phyloP scores from a whole-genome alignment of 2,888 invertebrate species.

The Tiliacea citrago region DNA sequence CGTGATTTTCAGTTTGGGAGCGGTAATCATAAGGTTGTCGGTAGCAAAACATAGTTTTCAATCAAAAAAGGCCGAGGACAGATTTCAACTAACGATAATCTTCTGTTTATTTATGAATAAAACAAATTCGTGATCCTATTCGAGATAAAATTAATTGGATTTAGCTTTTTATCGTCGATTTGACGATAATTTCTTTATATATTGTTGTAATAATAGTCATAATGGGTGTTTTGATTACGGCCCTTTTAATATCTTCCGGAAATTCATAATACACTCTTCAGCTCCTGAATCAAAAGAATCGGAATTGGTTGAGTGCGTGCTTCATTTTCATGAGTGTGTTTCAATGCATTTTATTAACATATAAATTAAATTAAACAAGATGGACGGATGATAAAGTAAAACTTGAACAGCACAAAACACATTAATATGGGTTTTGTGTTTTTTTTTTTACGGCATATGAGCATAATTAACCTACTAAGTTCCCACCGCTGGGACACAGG shows the following conservation, averaged over 20 bases:
- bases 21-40: constrained; percentile 38
- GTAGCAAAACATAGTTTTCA: constrained; percentile 69
- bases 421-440: too few relatives aligned
- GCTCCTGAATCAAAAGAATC: constrained; percentile 42
- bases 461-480: too few relatives aligned
- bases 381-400: background rate
- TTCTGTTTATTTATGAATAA: constrained; percentile 68
- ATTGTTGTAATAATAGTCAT: constrained; percentile 57
- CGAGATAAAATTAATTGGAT: constrained; percentile 71
- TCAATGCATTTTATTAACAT: constrained; percentile 39
- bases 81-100: constrained; percentile 75
- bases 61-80: constrained; percentile 76
- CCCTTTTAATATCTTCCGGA: constrained; percentile 57
- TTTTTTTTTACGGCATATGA: too few relatives aligned
- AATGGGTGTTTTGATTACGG: constrained; percentile 56
- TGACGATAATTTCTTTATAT: constrained; percentile 67
- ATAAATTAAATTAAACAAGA: constrained; percentile 23
- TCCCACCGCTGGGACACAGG: too few relatives aligned
- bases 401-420: background rate
- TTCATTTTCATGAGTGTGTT: constrained; percentile 4
- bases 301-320: constrained; percentile 30
- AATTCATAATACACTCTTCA: constrained; percentile 51
- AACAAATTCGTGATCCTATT: constrained; percentile 72
- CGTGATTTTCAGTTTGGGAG: background rate
- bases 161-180: constrained; percentile 65